These are phyloP conservation scores for Acronicta alni DNA, from an alignment of 2,888 invertebrate genomes.

Conservation along the genomic window DNA sequence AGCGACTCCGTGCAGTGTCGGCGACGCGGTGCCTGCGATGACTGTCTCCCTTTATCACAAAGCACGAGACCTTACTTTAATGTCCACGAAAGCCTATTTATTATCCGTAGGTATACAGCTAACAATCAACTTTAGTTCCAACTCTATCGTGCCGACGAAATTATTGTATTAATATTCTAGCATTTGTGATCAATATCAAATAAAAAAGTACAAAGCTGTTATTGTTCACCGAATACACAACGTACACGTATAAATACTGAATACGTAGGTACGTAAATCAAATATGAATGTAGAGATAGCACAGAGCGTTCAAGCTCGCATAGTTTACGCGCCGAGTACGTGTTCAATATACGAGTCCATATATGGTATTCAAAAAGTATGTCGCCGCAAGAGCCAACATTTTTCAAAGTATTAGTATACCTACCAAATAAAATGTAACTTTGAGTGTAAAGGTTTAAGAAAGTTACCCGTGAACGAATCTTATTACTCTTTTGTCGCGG, in stretches of 20 bases:
- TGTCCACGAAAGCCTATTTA: conserved; percentile 36
- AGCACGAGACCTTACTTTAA: conserved; percentile 57
- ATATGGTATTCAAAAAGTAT: conserved; percentile 38
- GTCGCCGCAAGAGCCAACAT: conserved; percentile 28
- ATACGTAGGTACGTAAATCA: conserved; percentile 42
- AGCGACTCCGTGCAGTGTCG: conserved; percentile 45
- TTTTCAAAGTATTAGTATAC: conserved; percentile 46
- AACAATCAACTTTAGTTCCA: conserved; percentile 28
- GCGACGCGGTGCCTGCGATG: conserved; percentile 37
- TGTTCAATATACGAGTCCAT: conserved; percentile 24
- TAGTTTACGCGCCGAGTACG: conserved; percentile 28
- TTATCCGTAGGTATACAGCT: conserved; percentile 23
- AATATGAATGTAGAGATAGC: conserved; percentile 44
- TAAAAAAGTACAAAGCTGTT: conserved; percentile 41
- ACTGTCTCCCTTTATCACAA: conserved; percentile 60
- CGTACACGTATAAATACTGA: conserved; percentile 29
- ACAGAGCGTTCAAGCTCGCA: conserved; percentile 20
- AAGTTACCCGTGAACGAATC: conserved; percentile 70
- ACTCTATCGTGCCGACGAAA: conserved; percentile 32
- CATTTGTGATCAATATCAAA: conserved; percentile 38
- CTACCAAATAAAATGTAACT: conserved; percentile 55
- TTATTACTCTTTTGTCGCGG: conserved; percentile 76
- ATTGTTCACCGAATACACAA: conserved; percentile 31
- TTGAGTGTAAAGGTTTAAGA: conserved; percentile 63
- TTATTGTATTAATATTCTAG: conserved; percentile 44